A percentile compares a stretch with the other conserved stretches of the same genome.
These are phyloP conservation scores for Porites divaricata DNA, from an alignment of 92 coral and sea anemone species.

Conservation along the genomic window DNA sequence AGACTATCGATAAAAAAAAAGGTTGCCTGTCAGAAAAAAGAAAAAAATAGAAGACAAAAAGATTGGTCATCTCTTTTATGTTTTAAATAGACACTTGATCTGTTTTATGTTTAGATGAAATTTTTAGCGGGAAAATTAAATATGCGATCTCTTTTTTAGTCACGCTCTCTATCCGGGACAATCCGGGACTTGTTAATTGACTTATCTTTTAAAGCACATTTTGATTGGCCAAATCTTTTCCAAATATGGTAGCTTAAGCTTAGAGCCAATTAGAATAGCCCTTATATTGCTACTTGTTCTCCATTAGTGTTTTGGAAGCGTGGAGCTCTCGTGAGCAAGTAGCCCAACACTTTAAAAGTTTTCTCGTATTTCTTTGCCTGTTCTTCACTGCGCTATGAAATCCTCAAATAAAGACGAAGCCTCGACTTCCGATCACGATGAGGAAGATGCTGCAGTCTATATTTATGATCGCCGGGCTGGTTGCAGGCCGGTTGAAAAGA, in stretches of 20 bases:
- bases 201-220: constrained; percentile 4
- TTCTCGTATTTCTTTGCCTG: neutral
- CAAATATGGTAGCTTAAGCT: neutral
- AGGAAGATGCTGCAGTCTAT: constrained; percentile 81
- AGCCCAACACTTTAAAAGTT: neutral
- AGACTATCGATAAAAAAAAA: neutral
- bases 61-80: too few species aligned
- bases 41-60: neutral
- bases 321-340: constrained; percentile 36
- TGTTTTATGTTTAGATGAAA: neutral
- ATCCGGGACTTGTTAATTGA: constrained; percentile 20
- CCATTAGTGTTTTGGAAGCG: constrained; percentile 18
- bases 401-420: constrained; percentile 60
- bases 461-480: constrained; percentile 95
- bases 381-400: constrained; percentile 49
- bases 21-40: neutral
- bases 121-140: constrained; percentile 14
- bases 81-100: neutral
- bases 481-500: constrained; percentile 76
- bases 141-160: neutral
- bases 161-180: constrained; percentile 28
- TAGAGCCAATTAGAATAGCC: constrained; percentile 28
- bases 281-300: constrained; percentile 23
- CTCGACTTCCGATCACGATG: constrained; percentile 68
- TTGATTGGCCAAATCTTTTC: constrained; percentile 29